Evolutionary conservation across 2,113 vertebrate genomes (phyloP).

Genomic region (Phalacrocorax carbo): DNA sequence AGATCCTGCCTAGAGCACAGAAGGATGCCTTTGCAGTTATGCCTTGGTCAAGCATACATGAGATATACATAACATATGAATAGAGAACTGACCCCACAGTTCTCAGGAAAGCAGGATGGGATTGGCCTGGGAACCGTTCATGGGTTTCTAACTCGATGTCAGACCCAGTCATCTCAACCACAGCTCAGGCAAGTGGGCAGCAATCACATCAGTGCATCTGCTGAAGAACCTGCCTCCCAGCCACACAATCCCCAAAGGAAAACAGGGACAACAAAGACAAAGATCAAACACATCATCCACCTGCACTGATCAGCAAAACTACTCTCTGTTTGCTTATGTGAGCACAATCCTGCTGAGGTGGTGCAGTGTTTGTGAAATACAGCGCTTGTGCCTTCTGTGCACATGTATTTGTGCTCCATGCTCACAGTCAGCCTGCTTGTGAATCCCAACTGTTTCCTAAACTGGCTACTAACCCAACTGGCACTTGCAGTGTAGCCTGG

Average conservation of each 20-base stretch:
- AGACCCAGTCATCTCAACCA: neutral
- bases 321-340: no score
- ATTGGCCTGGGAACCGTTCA: neutral
- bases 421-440: neutral
- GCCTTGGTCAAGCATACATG: no score
- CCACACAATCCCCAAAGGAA: neutral
- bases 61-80: fast-evolving
- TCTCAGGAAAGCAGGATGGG: neutral
- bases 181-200: neutral
- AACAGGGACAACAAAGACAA: neutral
- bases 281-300: neutral
- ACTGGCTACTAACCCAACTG: no score
- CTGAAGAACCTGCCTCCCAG: neutral
- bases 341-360: no score
- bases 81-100: neutral
- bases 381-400: neutral
- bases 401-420: neutral
- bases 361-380: neutral
- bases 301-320: neutral
- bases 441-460: no score
- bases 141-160: neutral
- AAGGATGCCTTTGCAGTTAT: no score
- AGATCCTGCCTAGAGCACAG: neutral
- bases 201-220: neutral
- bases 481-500: no score